Base-by-base conservation (phyloP, 2,888 invertebrate genomes). In the Brenthis daphne region DNA sequence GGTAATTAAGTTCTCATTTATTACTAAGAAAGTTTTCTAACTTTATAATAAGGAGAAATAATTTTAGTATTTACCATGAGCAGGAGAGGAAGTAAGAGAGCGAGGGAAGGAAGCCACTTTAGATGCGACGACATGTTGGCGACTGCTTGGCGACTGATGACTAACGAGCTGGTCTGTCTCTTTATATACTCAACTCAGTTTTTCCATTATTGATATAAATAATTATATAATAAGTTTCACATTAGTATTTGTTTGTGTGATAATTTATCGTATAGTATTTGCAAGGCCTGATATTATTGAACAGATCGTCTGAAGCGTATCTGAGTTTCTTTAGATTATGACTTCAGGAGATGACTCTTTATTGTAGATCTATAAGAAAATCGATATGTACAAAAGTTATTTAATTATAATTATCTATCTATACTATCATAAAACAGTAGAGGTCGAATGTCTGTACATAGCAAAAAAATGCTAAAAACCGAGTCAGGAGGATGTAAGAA, bases 51-150 rank as follows among this genome's bases (percentile, higher is more conserved):
- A 57, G 6, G 54, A 54, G 63, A 63, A 54, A 67, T 24, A 57
- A n/a, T 64, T 60, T 51, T 48, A 37, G 54, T 70, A 66, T 68
- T 74, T 72, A 73, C 74, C 72, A 73, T 72, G 57, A 74, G 57
- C 13, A 74, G 67, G 64, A 74, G 51, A 57, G 74, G 72, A 57
- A 74, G 57, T 43, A 74, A 66, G 54, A 74, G 60, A 67, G 60
- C 48, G 50, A 64, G 20, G 20, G 64, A 55, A n/a, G 67, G 60
- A 24, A 60, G 55, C 65, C 64, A 65, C 55, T 58, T 68, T 48
- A 70, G 12, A 56, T 64, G 68, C 61, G 63, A 68, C 72, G 70
- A 70, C 72, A 72, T 70, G 65, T 3, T 65, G 8, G 37, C 67
- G 67, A 55, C 67, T 37, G n/a, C 8, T 37, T n/a, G 6, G 47